phyloP scores from a whole-genome alignment of 2,888 invertebrate genomes.

The Eupeodes luniger region DNA sequence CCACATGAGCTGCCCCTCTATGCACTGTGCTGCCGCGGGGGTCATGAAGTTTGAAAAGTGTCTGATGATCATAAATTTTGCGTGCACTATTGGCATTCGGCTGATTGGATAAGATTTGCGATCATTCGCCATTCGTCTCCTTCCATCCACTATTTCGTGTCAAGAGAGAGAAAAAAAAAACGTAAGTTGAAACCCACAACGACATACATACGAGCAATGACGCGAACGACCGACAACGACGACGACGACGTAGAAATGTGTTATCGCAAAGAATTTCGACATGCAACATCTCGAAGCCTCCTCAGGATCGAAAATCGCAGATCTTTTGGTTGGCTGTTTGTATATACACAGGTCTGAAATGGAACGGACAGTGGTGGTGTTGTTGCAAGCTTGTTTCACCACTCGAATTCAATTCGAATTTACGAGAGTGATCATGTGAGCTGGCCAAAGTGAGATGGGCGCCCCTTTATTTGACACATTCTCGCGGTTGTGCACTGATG shows the following conservation, averaged over 20 bases:
- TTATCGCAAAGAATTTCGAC: constrained; percentile 75
- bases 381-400: constrained; percentile 74
- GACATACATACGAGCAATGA: constrained; percentile 61
- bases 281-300: constrained; percentile 68
- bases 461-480: constrained; percentile 75
- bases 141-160: constrained; percentile 43
- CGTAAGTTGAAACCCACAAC: constrained; percentile 65
- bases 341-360: background rate
- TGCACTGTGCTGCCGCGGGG: background rate
- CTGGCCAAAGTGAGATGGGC: constrained; percentile 75
- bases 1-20: no score
- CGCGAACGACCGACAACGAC: constrained; percentile 45
- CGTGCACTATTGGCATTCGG: constrained; percentile 76
- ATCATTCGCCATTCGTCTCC: constrained; percentile 57
- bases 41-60: constrained; percentile 3
- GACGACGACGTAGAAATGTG: constrained; percentile 64
- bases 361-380: constrained; percentile 28
- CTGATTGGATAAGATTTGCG: constrained; percentile 76
- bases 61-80: constrained; percentile 73
- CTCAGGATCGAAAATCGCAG: constrained; percentile 46
- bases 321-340: background rate
- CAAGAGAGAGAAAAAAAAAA: constrained; percentile 1
- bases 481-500: constrained; percentile 59
- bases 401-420: constrained; percentile 75
- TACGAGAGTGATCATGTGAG: constrained; percentile 76